Conservation (phyloP, 2,888 invertebrate species). For the Luperina nickerlii region DNA sequence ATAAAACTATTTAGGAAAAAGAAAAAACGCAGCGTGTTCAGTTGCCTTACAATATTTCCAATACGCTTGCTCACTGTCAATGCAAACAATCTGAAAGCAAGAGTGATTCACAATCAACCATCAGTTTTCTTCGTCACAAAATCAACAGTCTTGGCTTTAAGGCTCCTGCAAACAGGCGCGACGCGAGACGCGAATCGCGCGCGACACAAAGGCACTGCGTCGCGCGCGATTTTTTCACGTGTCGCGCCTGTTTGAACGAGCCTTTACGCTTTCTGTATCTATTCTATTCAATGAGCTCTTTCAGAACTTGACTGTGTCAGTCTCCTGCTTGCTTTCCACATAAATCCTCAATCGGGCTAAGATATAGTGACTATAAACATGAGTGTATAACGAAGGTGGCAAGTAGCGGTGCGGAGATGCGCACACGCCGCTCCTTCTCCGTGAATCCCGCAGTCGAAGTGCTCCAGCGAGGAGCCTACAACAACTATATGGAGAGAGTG, state of each 20-base stretch:
- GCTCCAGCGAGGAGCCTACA: slow-evolving; percentile 79
- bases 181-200: too few species aligned
- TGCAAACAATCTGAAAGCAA: slow-evolving; percentile 8
- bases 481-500: slow-evolving; percentile 77
- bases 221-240: too few species aligned
- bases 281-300: not conserved
- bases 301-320: not conserved
- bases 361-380: slow-evolving; percentile 48
- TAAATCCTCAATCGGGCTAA: slow-evolving; percentile 35
- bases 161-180: too few species aligned
- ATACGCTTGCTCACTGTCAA: slow-evolving; percentile 20
- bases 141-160: slow-evolving; percentile 23
- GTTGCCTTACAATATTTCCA: not conserved
- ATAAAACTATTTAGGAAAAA: not conserved
- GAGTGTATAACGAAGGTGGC: slow-evolving; percentile 77
- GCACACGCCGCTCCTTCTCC: slow-evolving; percentile 80
- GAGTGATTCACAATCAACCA: slow-evolving; percentile 5
- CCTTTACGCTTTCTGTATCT: slow-evolving; percentile 8
- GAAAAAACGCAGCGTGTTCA: not conserved
- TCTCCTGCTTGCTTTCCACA: slow-evolving; percentile 35
- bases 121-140: slow-evolving; percentile 17
- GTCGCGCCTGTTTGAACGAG: too few species aligned
- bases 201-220: too few species aligned
- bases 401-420: slow-evolving; percentile 72
- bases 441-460: slow-evolving; percentile 84